phyloP scores from a whole-genome alignment of 2,888 invertebrate genomes.

The Linyphia triangularis region DNA sequence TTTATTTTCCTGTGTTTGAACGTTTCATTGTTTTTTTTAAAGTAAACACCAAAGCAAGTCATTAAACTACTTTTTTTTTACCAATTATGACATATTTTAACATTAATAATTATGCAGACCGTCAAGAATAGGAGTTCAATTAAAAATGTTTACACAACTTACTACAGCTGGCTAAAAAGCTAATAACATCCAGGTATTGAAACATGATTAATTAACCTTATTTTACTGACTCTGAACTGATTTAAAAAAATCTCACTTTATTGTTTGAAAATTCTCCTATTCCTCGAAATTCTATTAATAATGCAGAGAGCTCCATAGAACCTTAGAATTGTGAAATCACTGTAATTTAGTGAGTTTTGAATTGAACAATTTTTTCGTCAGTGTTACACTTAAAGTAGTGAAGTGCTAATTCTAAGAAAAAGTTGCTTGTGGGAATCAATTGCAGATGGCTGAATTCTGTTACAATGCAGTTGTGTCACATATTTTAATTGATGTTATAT shows the following conservation, averaged over 20 bases:
- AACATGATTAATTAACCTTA: constrained; percentile 52
- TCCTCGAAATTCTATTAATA: constrained; percentile 40
- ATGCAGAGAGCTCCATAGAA: constrained; percentile 18
- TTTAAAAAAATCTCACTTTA: constrained; percentile 32
- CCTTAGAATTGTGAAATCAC: neutral
- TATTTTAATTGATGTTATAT: no score
- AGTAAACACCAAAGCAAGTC: no score
- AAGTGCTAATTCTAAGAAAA: constrained; percentile 41
- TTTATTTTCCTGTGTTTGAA: no score
- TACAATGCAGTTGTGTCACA: neutral
- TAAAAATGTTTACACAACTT: neutral
- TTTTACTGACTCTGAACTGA: constrained; percentile 39
- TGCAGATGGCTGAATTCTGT: constrained; percentile 3
- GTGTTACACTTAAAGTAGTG: constrained; percentile 12
- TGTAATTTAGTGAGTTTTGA: constrained; percentile 40
- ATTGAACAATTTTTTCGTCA: constrained; percentile 13
- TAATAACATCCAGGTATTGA: constrained; percentile 27
- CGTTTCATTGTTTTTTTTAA: no score
- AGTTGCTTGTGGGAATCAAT: constrained; percentile 29
- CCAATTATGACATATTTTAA: no score
- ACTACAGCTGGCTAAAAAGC: constrained; percentile 2
- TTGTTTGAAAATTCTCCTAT: constrained; percentile 35
- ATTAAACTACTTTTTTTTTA: no score
- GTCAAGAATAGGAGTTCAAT: no score
- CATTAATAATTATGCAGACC: no score